Base-by-base conservation (phyloP, 2,797 vertebrate genomes). In the Hephaestus fuliginosus region DNA sequence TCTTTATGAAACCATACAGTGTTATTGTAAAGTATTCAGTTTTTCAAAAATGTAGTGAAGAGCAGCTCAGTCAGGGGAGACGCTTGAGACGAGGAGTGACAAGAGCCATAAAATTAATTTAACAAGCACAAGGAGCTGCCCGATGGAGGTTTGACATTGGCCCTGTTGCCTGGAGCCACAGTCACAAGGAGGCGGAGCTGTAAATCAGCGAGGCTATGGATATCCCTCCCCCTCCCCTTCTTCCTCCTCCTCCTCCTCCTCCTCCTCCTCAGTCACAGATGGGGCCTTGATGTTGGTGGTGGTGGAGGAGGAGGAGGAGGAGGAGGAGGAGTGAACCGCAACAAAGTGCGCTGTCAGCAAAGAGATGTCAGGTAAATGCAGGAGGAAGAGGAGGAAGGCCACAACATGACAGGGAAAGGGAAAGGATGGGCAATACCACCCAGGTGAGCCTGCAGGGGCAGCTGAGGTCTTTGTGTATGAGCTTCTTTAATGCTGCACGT, bases 71-170 rank as follows among this genome's bases (percentile, higher is more conserved):
- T 49, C 60, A 36, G 74, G 53, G 58, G 60, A 71, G 71, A 80
- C 81, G 65, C 72, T 73, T 28, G 14, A 46, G 58, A 82, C 39
- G 39, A 53, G 60, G 33, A 80, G 18, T 70, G 72, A 82, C 65
- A 81, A 72, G 69, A 55, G 62, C 74, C 14, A 60, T 69, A 77
- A 84, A 86, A 83, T 86, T 11, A 41, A 80, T 88, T 70, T 80
- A 87, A 91, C 80, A 85, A 87, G 79, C 71, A 3, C 52, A 33
- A 41, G 52, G 62, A 70, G 78, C 56, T 46, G 58, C 28, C n/a
- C 12, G 57, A 53, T 60, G 74, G 70, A 65, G 73, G 62, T 78
- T 76, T 76, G 73, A 76, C 52, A 25, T 25, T 43, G 62, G 60
- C 75, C 51, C 60, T 3, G 39, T 56, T 10, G 52, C 81, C 56